Evolutionary conservation across 2,888 invertebrate species (phyloP).

Genomic region (Chrysomela aeneicollis): DNA sequence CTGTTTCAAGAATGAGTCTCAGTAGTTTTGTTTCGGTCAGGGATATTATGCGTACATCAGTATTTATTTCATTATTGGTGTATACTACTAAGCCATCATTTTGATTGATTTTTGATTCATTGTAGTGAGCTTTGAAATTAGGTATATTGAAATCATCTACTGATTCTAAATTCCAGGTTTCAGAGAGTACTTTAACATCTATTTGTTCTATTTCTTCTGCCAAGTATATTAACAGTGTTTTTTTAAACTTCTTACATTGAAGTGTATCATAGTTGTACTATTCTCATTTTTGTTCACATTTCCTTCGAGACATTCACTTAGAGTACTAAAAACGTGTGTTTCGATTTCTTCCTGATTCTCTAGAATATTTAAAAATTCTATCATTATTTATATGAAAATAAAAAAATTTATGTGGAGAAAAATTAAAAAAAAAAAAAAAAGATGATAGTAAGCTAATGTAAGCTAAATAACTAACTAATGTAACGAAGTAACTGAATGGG

Average conservation of each 20-base stretch:
- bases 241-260: not conserved
- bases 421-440: no score
- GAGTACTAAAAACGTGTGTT: no score
- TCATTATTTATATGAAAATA: no score
- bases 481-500: no score
- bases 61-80: not conserved
- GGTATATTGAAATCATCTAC: constrained; percentile 6
- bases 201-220: constrained; percentile 1
- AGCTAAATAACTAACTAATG: no score
- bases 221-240: not conserved
- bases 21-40: constrained; percentile 7
- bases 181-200: constrained; percentile 1
- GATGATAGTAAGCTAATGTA: no score
- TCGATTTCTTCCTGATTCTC: no score
- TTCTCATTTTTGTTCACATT: not conserved
- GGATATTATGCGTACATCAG: not conserved
- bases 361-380: no score
- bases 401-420: no score
- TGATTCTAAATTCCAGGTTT: constrained; percentile 4
- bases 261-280: not conserved
- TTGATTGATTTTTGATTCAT: constrained; percentile 2
- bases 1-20: not conserved
- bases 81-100: not conserved
- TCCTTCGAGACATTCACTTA: not conserved
- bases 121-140: not conserved